Conservation (phyloP, 2,888 invertebrate genomes). For the Celastrina argiolus region DNA sequence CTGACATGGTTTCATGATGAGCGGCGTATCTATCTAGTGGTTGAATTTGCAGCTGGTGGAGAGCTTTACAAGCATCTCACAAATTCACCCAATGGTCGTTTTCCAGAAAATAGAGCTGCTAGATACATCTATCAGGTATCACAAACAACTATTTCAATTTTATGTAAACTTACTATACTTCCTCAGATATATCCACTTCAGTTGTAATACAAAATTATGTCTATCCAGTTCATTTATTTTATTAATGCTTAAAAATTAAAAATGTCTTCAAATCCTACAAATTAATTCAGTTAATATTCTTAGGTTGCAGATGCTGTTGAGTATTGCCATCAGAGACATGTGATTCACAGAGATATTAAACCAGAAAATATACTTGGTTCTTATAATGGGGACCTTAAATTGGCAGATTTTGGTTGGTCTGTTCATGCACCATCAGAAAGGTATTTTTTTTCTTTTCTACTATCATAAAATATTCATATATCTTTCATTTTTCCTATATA, state of each 20-base stretch:
- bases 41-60: conserved; percentile 92
- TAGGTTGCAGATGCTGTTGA: conserved; percentile 89
- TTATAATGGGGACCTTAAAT: conserved; percentile 86
- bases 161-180: no score
- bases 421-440: conserved; percentile 91
- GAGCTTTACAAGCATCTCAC: conserved; percentile 90
- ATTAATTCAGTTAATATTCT: conserved; percentile 1
- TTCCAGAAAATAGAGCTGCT: conserved; percentile 82
- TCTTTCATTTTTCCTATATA: neutral
- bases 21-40: conserved; percentile 88
- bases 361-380: conserved; percentile 93
- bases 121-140: conserved; percentile 90
- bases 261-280: no score
- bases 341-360: conserved; percentile 95
- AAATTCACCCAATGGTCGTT: conserved; percentile 79
- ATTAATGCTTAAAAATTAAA: no score
- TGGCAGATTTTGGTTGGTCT: conserved; percentile 97
- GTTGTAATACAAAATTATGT: no score
- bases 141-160: neutral
- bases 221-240: no score
- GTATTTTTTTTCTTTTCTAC: conserved; percentile 44
- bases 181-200: neutral
- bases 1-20: conserved; percentile 94
- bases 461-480: no score
- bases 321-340: conserved; percentile 91